Evolutionary conservation across 2,113 vertebrate genomes (phyloP), one percentile per base, ranked within the genome.

Genomic region (Plecturocebus donacophilus): DNA sequence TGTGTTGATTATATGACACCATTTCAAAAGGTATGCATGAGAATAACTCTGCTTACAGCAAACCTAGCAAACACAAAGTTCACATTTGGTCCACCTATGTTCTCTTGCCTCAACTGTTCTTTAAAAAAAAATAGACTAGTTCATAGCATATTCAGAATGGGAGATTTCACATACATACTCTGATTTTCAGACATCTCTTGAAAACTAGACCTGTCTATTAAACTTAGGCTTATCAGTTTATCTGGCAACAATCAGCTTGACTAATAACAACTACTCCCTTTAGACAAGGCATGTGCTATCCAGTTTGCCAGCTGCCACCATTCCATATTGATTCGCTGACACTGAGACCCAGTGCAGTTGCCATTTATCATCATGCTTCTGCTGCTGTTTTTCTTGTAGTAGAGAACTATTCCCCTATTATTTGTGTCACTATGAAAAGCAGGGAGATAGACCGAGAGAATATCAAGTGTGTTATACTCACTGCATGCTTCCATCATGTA

Each of bases 11-110:
- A 93, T 52, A 30, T 1, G n/a, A 81, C 77, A 38, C 52, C 73
- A 97, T 89, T 96, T 68, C 11, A 97, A 97, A 86, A 73, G 49
- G 40, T 80, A 92, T 97, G 61, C 40, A 87, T 40, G 11, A 71
- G 14, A 96, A 87, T 49, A 96, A 80, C 6, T 66, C 47, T 75
- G 3, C 17, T 89, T 87, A 45, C 20, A 84, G 70, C 25, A 86
- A 77, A 86, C 77, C 45, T 66, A 90, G 19, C 16, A 92, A 96
- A 75, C 16, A 85, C 12, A 56, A 3, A 92, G 19, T 75, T 94
- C 49, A 52, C 35, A 23, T 70, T 85, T 35, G 82, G 19, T 68
- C 35, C 40, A 85, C 38, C 12, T 83, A 64, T 49, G 20, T 91
- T 91, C 81, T 90, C 23, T 90, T 88, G 80, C 66, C 13, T 71